Base-by-base conservation (phyloP, 2,888 invertebrate species). In the Sisyra terminalis region DNA sequence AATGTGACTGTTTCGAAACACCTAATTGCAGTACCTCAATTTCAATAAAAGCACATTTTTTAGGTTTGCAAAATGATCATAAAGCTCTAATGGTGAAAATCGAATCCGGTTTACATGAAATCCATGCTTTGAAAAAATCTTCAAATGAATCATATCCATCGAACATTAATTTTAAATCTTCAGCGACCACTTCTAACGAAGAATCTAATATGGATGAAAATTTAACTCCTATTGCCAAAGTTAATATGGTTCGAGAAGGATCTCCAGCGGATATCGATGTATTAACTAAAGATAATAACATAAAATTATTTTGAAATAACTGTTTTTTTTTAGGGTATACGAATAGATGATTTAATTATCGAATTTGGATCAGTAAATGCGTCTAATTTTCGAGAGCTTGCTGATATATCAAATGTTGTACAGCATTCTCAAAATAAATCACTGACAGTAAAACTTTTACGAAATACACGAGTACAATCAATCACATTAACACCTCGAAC, bases 1-100 rank as follows among this genome's bases (percentile, higher is more conserved):
- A n/a, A n/a, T n/a, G n/a, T n/a, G n/a, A n/a, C n/a, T n/a, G n/a
- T n/a, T n/a, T n/a, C n/a, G n/a, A n/a, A n/a, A n/a, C n/a, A n/a
- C n/a, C n/a, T n/a, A n/a, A n/a, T n/a, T n/a, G n/a, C n/a, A n/a
- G n/a, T n/a, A n/a, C n/a, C n/a, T n/a, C n/a, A n/a, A n/a, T n/a
- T n/a, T n/a, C n/a, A n/a, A n/a, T n/a, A n/a, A n/a, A n/a, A n/a
- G n/a, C n/a, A n/a, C n/a, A n/a, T 24, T 18, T 51, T 54, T 15
- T 53, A 87, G 87, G 80, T 57, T 67, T 92, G 14, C 85, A 83
- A 63, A 94, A 92, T 65, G 94, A 96, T 61, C 80, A 87, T 56
- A 87, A 83, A 58, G 69, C 65, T 2, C 45, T 93, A 29, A 89
- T 92, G 82, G 75, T 75, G 48, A 70, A 76, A 55, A 92, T 96